phyloP scores from a whole-genome alignment of 2,888 invertebrate genomes.

The Agonopterix subpropinquella region DNA sequence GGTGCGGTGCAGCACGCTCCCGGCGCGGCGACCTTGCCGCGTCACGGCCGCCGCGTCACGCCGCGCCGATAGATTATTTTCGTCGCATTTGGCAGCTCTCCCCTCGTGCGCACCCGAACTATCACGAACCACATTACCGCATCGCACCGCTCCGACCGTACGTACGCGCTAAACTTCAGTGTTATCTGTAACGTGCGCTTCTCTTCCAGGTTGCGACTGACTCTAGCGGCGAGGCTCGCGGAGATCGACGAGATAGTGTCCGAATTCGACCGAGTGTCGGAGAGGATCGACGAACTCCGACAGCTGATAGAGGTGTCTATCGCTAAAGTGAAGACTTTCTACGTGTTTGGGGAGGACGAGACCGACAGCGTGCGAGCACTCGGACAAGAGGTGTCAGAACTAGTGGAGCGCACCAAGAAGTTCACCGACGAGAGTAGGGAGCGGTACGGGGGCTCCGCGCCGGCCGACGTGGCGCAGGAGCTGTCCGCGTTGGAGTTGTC shows the following conservation, averaged over 20 bases:
- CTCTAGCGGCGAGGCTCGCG: conserved; percentile 83
- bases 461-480: conserved; percentile 87
- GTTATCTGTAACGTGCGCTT: conserved; percentile 16
- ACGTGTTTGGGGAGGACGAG: conserved; percentile 87
- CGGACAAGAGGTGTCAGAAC: conserved; percentile 72
- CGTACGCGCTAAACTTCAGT: conserved; percentile 30
- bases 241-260: conserved; percentile 85
- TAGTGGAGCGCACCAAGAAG: conserved; percentile 73
- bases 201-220: conserved; percentile 85
- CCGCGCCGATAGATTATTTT: conserved; percentile 66
- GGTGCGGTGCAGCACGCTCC: conserved; percentile 8
- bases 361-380: conserved; percentile 76
- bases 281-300: conserved; percentile 81
- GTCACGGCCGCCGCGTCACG: conserved; percentile 60
- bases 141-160: conserved; percentile 31
- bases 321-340: conserved; percentile 80
- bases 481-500: conserved; percentile 88
- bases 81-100: conserved; percentile 65
- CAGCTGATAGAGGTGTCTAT: conserved; percentile 80
- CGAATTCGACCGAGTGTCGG: conserved; percentile 84
- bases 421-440: conserved; percentile 77
- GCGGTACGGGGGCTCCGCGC: conserved; percentile 79
- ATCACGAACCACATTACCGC: conserved; percentile 26
- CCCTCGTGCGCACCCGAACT: conserved; percentile 36
- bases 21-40: conserved; percentile 60